Evolutionary conservation across 1,140 invertebrate species (phyloP).

Genomic region (Drosophila sulfurigaster): DNA sequence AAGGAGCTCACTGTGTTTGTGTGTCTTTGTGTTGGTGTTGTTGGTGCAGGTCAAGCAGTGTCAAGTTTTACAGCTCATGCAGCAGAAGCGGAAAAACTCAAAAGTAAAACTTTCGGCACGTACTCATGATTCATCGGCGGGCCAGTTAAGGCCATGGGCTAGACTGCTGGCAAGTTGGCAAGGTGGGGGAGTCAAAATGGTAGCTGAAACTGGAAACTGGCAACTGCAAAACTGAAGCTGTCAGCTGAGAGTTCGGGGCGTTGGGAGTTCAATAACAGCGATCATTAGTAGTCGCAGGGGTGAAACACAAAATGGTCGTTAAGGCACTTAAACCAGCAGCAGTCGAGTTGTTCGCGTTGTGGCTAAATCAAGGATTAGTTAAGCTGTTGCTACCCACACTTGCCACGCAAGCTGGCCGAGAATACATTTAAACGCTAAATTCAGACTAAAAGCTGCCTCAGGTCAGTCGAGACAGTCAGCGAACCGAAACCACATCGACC

Average conservation of each 20-base stretch:
- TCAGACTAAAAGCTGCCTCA: background rate
- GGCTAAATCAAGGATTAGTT: slow-evolving; percentile 20
- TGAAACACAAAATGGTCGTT: slow-evolving; percentile 10
- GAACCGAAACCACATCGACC: background rate
- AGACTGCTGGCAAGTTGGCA: background rate
- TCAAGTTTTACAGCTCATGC: slow-evolving; percentile 32
- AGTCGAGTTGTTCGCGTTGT: slow-evolving; percentile 16
- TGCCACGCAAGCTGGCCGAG: background rate
- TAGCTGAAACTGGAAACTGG: slow-evolving; percentile 1
- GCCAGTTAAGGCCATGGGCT: slow-evolving; percentile 27
- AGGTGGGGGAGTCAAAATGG: background rate
- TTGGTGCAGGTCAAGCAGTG: slow-evolving; percentile 48
- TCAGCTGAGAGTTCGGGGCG: slow-evolving; percentile 49
- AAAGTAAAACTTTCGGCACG: slow-evolving; percentile 67
- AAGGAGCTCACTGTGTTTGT: slow-evolving; percentile 19
- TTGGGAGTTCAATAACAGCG: slow-evolving; percentile 62
- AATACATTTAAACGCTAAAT: slow-evolving; percentile 9
- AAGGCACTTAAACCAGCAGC: slow-evolving; percentile 27
- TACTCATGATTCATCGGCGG: slow-evolving; percentile 54
- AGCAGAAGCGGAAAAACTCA: slow-evolving; percentile 24
- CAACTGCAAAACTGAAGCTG: slow-evolving; percentile 23
- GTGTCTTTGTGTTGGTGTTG: slow-evolving; percentile 11
- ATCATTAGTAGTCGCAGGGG: slow-evolving; percentile 55
- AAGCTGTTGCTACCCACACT: background rate
- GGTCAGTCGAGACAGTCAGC: background rate